These are phyloP conservation scores for Chrysotoxum bicinctum DNA, from an alignment of 2,888 invertebrate genomes.

Conservation along the genomic window DNA sequence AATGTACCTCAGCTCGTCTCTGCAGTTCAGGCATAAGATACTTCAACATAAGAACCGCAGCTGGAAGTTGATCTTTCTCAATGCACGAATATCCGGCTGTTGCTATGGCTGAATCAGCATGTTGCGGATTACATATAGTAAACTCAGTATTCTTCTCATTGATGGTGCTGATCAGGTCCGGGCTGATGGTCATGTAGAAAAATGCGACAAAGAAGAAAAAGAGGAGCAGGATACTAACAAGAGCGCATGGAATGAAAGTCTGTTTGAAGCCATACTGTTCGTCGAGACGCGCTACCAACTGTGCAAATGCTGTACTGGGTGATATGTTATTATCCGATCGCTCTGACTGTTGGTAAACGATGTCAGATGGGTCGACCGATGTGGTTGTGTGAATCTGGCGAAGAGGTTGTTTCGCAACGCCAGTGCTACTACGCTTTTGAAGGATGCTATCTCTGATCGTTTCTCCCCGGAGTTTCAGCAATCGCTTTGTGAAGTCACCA, in stretches of 20 bases:
- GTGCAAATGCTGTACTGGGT: slow-evolving; percentile 74
- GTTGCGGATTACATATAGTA: slow-evolving; percentile 83
- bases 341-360: slow-evolving; percentile 71
- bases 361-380: slow-evolving; percentile 64
- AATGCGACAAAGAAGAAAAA: slow-evolving; percentile 87
- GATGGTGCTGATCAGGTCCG: slow-evolving; percentile 78
- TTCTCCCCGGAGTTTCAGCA: slow-evolving; percentile 74
- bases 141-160: slow-evolving; percentile 82
- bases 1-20: slow-evolving; percentile 81
- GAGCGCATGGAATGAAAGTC: slow-evolving; percentile 84
- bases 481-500: slow-evolving; percentile 86
- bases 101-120: slow-evolving; percentile 81
- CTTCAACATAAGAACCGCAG: slow-evolving; percentile 86
- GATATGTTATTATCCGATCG: slow-evolving; percentile 72
- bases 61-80: slow-evolving; percentile 84
- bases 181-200: slow-evolving; percentile 85
- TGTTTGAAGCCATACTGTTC: slow-evolving; percentile 77
- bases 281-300: slow-evolving; percentile 74
- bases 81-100: slow-evolving; percentile 83
- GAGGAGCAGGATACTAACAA: slow-evolving; percentile 84
- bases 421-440: slow-evolving; percentile 41
- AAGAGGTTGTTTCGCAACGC: slow-evolving; percentile 48
- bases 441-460: slow-evolving; percentile 73
- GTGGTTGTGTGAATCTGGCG: slow-evolving; percentile 62
- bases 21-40: slow-evolving; percentile 86